Base-by-base conservation (phyloP, 2,797 vertebrate genomes). In the Denticeps clupeoides region DNA sequence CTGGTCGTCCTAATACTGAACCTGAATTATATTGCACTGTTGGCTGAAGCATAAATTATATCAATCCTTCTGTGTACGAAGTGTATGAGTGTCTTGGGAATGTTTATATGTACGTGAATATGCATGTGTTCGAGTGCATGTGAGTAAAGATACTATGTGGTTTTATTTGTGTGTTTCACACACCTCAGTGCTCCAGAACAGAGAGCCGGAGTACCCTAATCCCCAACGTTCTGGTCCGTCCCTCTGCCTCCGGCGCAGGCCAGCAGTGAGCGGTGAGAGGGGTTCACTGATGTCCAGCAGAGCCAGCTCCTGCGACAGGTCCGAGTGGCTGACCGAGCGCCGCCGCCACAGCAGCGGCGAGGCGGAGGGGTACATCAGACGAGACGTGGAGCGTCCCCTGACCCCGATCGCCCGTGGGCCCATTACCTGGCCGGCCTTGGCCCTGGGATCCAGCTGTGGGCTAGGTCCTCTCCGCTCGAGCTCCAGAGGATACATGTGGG, bases 241-340 rank as follows among this genome's bases (percentile, higher is more conserved):
- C 40, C 35, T n/a, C 37, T 45, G 26, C 43, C 45, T 8, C 4
- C 8, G 22, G n/a, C n/a, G n/a, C n/a, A n/a, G n/a, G n/a, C n/a
- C n/a, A n/a, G n/a, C n/a, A 21, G 2, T 72, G 0, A 55, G 52
- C 3, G 62, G 73, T 28, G 70, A 2, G 0, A 68, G 70, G 5
- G 68, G 71, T 7, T 81, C 78, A 25, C 76, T 75, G 19, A 78
- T 3, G 8, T 67, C 80, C 49, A 89, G 70, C 55, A 69, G 74
- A 1, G 84, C 72, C 41, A 89, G 75, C 48, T 88, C 86, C 46
- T 56, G 72, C 1, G 77, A 78, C 63, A 90, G 64, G 57, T 87
- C 85, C 0, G 77, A 82, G 38, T 90, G 87, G 64, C 84, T 88
- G 61, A 72, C 62, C 2, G 82, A 83, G 51, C 84, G 86, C 53